Base-by-base conservation (phyloP, 2,888 invertebrate species). In the Agapetus fuscipes region DNA sequence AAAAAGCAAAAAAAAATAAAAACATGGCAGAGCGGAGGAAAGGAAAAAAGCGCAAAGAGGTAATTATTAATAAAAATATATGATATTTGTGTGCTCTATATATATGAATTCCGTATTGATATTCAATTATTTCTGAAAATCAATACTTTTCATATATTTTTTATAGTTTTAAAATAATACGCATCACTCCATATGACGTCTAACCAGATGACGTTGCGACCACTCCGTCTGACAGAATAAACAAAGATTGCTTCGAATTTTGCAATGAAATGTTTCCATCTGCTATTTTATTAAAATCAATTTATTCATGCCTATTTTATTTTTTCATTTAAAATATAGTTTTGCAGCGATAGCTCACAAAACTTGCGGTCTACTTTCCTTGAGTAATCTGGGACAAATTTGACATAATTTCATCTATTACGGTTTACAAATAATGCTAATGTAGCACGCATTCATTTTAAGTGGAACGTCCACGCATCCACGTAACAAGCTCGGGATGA, bases 1-100 rank as follows among this genome's bases (percentile, higher is more conserved):
- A n/a, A n/a, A n/a, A n/a, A n/a, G n/a, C 34, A 34, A 30, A 7
- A 25, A 35, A 27, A 42, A 37, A 42, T 42, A 34, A 34, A 39
- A 43, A 66, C 55, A 75, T 76, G 75, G 74, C 74, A 58, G 76
- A 77, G 53, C 76, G 75, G 59, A 71, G 71, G 58, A 76, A 74
- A 66, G 71, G 68, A 52, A 72, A 71, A 61, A 76, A 74, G 54
- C 74, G 74, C 52, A 76, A 73, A 64, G 75, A 76, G 59, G 78
- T 76, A 64, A 69, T 62, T 56, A 49, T 32, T 26, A 27, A 17
- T 35, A 27, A 14, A 20, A 32, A 26, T 26, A 34, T 12, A 15
- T 34, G 3, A 13, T 12, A 11, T 20, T 7, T 13, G 14, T 17
- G 11, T 13, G 12, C 16, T 26, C 26, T 34, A 26, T 34, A 9